These are phyloP conservation scores for Ctenopoma multispine DNA, from an alignment of 2,797 vertebrate species.

Conservation along the genomic window DNA sequence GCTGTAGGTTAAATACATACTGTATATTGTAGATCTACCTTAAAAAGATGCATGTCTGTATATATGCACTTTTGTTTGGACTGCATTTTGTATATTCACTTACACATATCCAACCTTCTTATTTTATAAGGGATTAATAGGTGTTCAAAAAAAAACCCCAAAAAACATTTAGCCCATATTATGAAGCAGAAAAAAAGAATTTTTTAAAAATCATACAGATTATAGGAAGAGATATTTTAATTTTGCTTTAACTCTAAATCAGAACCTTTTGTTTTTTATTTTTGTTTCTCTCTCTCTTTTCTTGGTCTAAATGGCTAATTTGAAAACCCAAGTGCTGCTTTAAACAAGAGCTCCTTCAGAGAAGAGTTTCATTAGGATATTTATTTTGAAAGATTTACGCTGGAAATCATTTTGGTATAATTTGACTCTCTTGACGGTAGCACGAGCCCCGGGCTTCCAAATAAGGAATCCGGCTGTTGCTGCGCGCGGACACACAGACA, in stretches of 20 bases:
- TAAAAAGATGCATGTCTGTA: too few species aligned
- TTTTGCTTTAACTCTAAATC: too few species aligned
- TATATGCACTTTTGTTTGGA: not conserved
- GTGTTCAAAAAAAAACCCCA: not conserved
- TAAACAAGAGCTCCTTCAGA: not conserved
- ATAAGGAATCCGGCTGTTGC: slow-evolving; percentile 85
- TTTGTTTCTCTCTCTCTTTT: not conserved
- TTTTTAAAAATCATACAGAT: too few species aligned
- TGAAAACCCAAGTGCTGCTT: not conserved
- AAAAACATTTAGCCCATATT: not conserved
- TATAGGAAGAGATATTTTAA: too few species aligned
- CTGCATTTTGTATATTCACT: not conserved
- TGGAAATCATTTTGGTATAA: slow-evolving; percentile 60
- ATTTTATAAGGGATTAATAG: not conserved
- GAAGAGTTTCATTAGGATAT: not conserved
- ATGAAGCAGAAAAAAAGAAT: too few species aligned
- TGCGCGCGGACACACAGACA: slow-evolving; percentile 72
- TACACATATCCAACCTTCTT: rapidly evolving
- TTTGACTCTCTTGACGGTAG: slow-evolving; percentile 57
- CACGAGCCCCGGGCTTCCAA: slow-evolving; percentile 85
- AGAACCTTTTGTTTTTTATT: too few species aligned
- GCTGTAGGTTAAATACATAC: not conserved
- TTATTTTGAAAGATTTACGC: slow-evolving; percentile 71
- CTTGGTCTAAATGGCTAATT: too few species aligned
- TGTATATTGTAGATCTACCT: not conserved